Evolutionary conservation across 2,888 invertebrate species (phyloP).

Genomic region (Sinodicranocentrus sp.): DNA sequence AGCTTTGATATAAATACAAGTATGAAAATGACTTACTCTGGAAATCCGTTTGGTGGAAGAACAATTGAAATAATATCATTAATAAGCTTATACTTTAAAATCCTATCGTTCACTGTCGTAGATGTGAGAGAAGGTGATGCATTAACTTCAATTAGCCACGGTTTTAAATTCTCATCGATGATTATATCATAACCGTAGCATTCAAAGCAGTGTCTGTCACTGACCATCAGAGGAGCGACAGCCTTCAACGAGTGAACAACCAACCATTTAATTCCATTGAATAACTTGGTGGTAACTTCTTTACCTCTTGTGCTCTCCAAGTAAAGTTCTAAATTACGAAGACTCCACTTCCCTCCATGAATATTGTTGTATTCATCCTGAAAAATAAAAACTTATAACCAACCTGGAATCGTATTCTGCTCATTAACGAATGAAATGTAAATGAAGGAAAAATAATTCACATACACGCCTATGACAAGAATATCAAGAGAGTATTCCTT

Average conservation of each 20-base stretch:
- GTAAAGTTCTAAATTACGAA: slow-evolving; percentile 92
- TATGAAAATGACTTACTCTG: slow-evolving; percentile 83
- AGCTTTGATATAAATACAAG: slow-evolving; percentile 20
- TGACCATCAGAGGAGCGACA: slow-evolving; percentile 94
- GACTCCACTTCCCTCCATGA: slow-evolving; percentile 96
- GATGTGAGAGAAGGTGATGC: slow-evolving; percentile 96
- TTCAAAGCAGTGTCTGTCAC: slow-evolving; percentile 94
- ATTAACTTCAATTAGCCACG: slow-evolving; percentile 97
- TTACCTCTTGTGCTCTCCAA: slow-evolving; percentile 94
- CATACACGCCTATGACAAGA: too few species aligned
- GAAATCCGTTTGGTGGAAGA: slow-evolving; percentile 91
- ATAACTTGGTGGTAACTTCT: slow-evolving; percentile 91
- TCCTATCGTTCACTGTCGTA: slow-evolving; percentile 95
- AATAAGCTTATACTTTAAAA: slow-evolving; percentile 94
- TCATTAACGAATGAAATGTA: too few species aligned
- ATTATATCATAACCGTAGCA: slow-evolving; percentile 98
- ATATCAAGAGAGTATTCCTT: too few species aligned
- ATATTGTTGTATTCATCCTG: slow-evolving; percentile 95
- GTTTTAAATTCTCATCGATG: slow-evolving; percentile 95
- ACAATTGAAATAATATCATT: slow-evolving; percentile 95
- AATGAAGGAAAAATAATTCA: too few species aligned
- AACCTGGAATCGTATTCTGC: too few species aligned
- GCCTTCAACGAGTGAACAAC: slow-evolving; percentile 96
- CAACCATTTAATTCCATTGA: slow-evolving; percentile 92
- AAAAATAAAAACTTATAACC: too few species aligned